Evolutionary conservation across 2,888 invertebrate genomes (phyloP).

Genomic region (Ectemnius cavifrons): DNA sequence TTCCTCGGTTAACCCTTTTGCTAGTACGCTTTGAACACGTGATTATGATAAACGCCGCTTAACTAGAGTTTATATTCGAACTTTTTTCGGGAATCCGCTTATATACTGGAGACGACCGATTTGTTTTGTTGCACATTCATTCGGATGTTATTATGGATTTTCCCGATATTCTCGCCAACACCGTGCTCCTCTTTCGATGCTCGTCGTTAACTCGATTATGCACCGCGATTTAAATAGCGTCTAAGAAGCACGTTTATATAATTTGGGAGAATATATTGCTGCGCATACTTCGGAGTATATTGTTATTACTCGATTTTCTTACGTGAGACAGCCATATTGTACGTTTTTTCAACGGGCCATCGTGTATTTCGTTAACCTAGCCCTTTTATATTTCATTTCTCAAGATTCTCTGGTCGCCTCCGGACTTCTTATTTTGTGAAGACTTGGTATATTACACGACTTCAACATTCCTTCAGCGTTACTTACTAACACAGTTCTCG

Average conservation of each 20-base stretch:
- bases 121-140: slow-evolving; percentile 63
- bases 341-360: slow-evolving; percentile 51
- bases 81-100: slow-evolving; percentile 45
- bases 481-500: background rate
- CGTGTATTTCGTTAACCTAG: slow-evolving; percentile 41
- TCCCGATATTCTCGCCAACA: slow-evolving; percentile 26
- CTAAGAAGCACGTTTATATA: slow-evolving; percentile 25
- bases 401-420: background rate
- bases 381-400: slow-evolving; percentile 1
- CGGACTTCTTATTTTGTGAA: slow-evolving; percentile 1
- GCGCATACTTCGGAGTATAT: slow-evolving; percentile 43
- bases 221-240: slow-evolving; percentile 27
- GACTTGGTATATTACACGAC: background rate
- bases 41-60: slow-evolving; percentile 66
- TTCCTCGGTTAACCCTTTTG: slow-evolving; percentile 68
- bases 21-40: slow-evolving; percentile 65
- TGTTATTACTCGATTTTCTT: slow-evolving; percentile 64
- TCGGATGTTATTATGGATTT: slow-evolving; percentile 51
- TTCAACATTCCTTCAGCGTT: background rate
- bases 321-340: slow-evolving; percentile 70
- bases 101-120: slow-evolving; percentile 51
- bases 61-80: slow-evolving; percentile 50
- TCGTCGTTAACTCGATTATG: slow-evolving; percentile 33
- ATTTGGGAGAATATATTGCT: slow-evolving; percentile 13
- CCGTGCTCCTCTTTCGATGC: background rate